Conservation (phyloP, 2,797 vertebrate genomes). For the Anas flavirostris region DNA sequence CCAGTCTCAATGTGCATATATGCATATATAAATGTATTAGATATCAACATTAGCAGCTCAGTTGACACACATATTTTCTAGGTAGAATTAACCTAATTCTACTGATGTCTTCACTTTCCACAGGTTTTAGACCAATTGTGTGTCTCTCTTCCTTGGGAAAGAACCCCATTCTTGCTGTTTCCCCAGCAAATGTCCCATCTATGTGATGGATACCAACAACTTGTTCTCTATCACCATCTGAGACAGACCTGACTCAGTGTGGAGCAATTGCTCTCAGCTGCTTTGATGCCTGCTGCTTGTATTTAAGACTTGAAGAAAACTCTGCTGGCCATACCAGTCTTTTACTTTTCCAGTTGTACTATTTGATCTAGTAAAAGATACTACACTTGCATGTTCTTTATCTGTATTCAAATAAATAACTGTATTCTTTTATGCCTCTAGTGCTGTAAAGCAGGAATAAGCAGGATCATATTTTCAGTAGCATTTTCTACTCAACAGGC, state of each 20-base stretch:
- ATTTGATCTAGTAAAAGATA: not conserved
- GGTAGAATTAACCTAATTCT: not conserved
- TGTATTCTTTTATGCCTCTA: not conserved
- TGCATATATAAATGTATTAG: not conserved
- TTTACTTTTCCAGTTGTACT: not conserved
- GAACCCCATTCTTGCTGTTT: not conserved
- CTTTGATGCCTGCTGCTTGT: not conserved
- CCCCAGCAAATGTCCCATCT: not conserved
- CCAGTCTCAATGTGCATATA: not conserved
- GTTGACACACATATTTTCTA: not conserved
- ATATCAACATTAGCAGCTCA: not conserved
- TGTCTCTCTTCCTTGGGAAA: not conserved
- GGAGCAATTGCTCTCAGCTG: not conserved
- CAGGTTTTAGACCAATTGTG: not conserved
- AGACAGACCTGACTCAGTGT: not conserved
- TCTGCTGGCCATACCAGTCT: fast-evolving
- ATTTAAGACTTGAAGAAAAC: not conserved
- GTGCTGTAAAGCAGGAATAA: not conserved
- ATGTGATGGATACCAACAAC: not conserved
- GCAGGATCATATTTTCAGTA: not conserved
- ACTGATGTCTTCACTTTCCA: not conserved
- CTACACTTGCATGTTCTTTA: not conserved
- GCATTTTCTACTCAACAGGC: not conserved
- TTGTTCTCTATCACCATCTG: not conserved
- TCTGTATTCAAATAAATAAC: not conserved